Conservation (phyloP, 2,113 vertebrate species). For the Himantopus leucocephalus region DNA sequence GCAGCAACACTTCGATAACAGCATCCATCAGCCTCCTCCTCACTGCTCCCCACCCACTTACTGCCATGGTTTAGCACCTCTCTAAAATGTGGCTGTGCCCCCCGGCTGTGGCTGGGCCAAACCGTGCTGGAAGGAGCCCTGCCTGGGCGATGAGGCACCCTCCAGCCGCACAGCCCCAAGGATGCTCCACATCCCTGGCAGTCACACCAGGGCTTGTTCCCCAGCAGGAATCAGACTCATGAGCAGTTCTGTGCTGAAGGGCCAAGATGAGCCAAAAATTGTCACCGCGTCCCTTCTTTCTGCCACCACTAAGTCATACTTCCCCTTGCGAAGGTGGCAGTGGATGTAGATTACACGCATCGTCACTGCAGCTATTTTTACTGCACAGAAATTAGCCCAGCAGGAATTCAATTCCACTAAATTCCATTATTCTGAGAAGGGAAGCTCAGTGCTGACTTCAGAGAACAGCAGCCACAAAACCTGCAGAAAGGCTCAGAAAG, state of each 20-base stretch:
- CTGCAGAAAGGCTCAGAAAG: background rate
- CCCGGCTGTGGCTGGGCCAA: rapidly evolving
- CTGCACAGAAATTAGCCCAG: slow-evolving; percentile 2
- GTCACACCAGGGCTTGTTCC: background rate
- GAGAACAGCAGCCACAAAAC: background rate
- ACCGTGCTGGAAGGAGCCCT: rapidly evolving
- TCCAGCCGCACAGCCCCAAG: rapidly evolving
- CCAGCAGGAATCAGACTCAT: background rate
- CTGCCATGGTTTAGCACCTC: background rate
- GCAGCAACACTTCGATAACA: rapidly evolving
- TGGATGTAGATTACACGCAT: background rate
- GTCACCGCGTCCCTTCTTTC: background rate
- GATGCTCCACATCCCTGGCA: rapidly evolving
- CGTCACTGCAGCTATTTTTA: slow-evolving; percentile 6
- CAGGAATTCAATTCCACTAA: slow-evolving; percentile 1
- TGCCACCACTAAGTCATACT: background rate
- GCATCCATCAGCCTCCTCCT: background rate
- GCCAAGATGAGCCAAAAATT: background rate
- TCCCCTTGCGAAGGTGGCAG: background rate
- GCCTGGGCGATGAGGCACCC: rapidly evolving
- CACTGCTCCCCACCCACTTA: background rate
- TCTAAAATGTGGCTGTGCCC: rapidly evolving
- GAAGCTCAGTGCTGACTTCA: background rate
- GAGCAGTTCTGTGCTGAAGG: background rate
- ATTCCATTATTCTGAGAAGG: background rate